phyloP scores from a whole-genome alignment of 2,797 vertebrate genomes.

The Psittacula echo region DNA sequence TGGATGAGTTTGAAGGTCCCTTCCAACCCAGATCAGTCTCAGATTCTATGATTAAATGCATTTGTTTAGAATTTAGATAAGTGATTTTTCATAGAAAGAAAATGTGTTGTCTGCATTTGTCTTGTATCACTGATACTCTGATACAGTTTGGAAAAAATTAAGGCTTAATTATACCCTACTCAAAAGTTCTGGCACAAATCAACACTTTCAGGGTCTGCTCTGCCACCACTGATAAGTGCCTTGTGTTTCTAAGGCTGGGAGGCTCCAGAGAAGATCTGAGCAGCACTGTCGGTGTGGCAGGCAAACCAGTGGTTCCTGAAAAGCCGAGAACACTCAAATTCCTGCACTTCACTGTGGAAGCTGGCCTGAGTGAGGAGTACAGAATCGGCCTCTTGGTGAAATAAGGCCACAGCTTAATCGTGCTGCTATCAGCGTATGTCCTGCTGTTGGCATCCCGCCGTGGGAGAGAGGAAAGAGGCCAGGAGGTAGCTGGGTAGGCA shows the following conservation, averaged over 20 bases:
- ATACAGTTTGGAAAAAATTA: background rate
- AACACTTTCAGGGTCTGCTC: background rate
- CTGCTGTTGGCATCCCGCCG: background rate
- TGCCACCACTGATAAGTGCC: background rate
- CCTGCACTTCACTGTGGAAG: background rate
- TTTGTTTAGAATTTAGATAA: background rate
- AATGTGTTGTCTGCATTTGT: background rate
- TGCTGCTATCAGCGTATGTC: rapidly evolving
- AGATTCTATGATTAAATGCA: background rate
- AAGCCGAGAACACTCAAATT: background rate
- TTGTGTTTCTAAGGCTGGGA: background rate
- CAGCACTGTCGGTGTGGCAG: rapidly evolving
- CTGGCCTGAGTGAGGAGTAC: background rate
- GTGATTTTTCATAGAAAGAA: background rate
- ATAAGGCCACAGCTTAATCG: background rate
- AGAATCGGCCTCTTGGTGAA: background rate
- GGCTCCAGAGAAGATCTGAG: background rate
- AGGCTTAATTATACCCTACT: background rate
- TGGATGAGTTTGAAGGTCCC: background rate
- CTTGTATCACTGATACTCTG: background rate
- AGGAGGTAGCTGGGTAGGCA: background rate
- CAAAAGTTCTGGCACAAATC: background rate
- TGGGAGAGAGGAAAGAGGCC: background rate
- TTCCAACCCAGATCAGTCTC: background rate
- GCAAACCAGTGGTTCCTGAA: background rate